These are phyloP conservation scores for Sitta carolinensis DNA, from an alignment of 2,797 vertebrate genomes.

Conservation along the genomic window DNA sequence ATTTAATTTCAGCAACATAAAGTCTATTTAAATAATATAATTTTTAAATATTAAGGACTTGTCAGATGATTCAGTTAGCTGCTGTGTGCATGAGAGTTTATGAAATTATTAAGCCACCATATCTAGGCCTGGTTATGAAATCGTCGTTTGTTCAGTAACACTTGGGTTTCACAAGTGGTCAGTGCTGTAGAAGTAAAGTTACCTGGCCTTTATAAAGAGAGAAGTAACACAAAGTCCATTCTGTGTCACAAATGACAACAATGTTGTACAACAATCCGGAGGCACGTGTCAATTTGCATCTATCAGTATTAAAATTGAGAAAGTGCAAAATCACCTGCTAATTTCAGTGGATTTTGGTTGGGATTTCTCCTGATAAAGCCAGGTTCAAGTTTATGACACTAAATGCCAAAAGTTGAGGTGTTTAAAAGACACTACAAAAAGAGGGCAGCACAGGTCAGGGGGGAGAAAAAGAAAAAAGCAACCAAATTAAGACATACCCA, in stretches of 20 bases:
- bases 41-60: not conserved
- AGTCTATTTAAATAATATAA: not conserved
- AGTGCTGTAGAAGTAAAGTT: not conserved
- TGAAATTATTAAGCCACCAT: not conserved
- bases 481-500: constrained; percentile 82
- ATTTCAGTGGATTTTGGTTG: not conserved
- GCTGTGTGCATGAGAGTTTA: not conserved
- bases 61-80: not conserved
- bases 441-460: not conserved
- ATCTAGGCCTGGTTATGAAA: not conserved
- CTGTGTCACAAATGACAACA: not conserved
- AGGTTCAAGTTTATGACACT: not conserved
- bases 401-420: not conserved
- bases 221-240: not conserved
- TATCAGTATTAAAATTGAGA: not conserved
- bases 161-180: not conserved
- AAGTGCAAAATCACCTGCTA: not conserved
- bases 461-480: not conserved
- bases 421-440: not conserved
- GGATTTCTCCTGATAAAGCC: not conserved
- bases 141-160: not conserved
- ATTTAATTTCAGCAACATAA: not conserved
- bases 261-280: not conserved
- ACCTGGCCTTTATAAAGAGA: constrained; percentile 9
- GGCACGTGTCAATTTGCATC: not conserved